Base-by-base conservation (phyloP, 2,113 vertebrate genomes). In the Phocoena phocoena region DNA sequence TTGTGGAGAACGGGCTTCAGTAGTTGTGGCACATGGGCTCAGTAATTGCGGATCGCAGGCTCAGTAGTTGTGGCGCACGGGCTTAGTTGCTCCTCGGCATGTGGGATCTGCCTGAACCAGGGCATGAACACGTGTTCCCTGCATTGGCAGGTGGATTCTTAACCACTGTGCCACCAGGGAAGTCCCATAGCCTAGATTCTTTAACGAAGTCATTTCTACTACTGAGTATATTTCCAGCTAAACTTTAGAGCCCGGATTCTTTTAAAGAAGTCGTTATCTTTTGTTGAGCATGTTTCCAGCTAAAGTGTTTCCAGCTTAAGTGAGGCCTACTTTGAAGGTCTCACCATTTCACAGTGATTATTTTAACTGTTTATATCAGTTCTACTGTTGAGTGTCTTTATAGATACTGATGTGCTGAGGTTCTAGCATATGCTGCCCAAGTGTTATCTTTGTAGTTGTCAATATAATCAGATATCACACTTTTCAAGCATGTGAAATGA, bases 381-480 rank as follows among this genome's bases (percentile, higher is more conserved):
- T 18, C 25, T 38, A 2, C 21, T 91, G 55, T 84, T 86, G 73
- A 93, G 12, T 83, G 68, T 96, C 62, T 93, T 81, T 73, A 47
- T 65, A 36, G 82, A 93, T 68, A 73, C 31, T 77, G 6, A 11
- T 84, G 15, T 85, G 58, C 38, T 81, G 68, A 94, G 17, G 8
- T 65, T 95, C 71, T 96, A 50, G 79, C 17, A n/a, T 41, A 25
- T 36, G 13, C 74, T 96, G 13, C 6, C 18, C 28, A 55, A 77
- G 71, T 88, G 33, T 71, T 96, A 41, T 93, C 81, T 80, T 96
- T 92, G 83, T 88, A 71, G 41, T 96, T 93, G 96, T 73, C 62
- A 77, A 0, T 81, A 41, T 90, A 90, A 53, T 41, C 11, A 50
- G 13, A 38, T 94, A 70, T 92, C 79, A 94, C 28, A 44, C 5